Evolutionary conservation across 1,140 invertebrate species (phyloP).

Genomic region (Gonioctena quinquepunctata): DNA sequence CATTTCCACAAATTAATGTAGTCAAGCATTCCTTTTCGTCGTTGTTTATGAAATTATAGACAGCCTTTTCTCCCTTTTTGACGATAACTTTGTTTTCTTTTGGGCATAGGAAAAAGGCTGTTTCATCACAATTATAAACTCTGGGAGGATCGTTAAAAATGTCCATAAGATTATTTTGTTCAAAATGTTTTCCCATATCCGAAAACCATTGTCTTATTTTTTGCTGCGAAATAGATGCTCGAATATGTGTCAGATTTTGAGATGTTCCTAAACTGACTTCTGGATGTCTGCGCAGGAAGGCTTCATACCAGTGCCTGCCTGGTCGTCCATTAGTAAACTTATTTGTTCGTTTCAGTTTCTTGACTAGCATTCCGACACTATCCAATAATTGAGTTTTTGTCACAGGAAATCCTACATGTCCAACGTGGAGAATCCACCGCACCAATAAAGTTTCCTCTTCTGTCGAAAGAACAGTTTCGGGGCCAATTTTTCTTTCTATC

Average conservation of each 20-base stretch:
- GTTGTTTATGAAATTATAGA: background rate
- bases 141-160: background rate
- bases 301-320: slow-evolving; percentile 10
- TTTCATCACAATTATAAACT: background rate
- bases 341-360: background rate
- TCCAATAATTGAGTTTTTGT: background rate
- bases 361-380: background rate
- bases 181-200: background rate
- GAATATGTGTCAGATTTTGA: background rate
- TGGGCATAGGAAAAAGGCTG: background rate
- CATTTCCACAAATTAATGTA: background rate
- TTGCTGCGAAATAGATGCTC: background rate
- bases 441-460: background rate
- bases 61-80: background rate
- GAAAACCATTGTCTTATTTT: background rate
- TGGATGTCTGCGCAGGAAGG: background rate
- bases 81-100: background rate
- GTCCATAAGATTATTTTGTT: background rate
- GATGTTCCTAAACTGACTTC: background rate
- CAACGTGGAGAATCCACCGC: background rate
- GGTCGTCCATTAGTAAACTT: background rate
- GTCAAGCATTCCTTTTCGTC: background rate
- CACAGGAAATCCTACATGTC: background rate
- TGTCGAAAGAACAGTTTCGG: background rate
- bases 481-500: background rate